Base-by-base conservation (phyloP, 2,113 vertebrate genomes). In the Dicentrarchus labrax region DNA sequence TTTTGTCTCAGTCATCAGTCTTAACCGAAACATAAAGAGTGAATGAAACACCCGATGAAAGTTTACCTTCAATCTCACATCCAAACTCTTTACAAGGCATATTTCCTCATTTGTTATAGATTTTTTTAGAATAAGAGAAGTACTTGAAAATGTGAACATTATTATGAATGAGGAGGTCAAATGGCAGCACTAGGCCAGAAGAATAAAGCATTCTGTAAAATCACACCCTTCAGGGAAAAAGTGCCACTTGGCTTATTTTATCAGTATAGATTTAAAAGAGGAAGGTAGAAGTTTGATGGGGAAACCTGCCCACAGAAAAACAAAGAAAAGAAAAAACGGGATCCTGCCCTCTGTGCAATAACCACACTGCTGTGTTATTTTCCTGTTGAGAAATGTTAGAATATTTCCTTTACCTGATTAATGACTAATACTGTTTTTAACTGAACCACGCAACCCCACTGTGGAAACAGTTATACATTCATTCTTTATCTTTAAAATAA, bases 361-460 rank as follows among this genome's bases (percentile, higher is more conserved):
- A 83, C 36, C 41, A 51, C 47, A 12, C 41, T 7, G 17, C 60
- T 67, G 45, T 2, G 7, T 17, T 6, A 43, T 6, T 72, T 53
- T 48, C 39, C 24, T 38, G 11, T 85, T 61, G 48, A 5, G 69
- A 19, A 83, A 86, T 43, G 16, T 48, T 0, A 69, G 60, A 70
- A 73, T n/a, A 8, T 78, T 78, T 61, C 19, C 48, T 60, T 13
- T 7, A 12, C 1, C 5, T 16, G 3, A 38, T 30, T 38, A 19
- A 43, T 70, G 61, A 71, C 8, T 8, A 50, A 43, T 16, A 0
- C 3, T 41, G 12, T 50, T 60, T 66, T 83, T 39, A 36, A 62
- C 38, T 19, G 16, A 59, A 70, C 15, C 6, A 56, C 1, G 39
- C 5, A 24, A 47, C 30, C 4, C 8, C 45, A 4, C 41, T 5